Evolutionary conservation across 2,797 vertebrate genomes (phyloP), one percentile per base, ranked within the genome.

Genomic region (Sebastes nivosus): DNA sequence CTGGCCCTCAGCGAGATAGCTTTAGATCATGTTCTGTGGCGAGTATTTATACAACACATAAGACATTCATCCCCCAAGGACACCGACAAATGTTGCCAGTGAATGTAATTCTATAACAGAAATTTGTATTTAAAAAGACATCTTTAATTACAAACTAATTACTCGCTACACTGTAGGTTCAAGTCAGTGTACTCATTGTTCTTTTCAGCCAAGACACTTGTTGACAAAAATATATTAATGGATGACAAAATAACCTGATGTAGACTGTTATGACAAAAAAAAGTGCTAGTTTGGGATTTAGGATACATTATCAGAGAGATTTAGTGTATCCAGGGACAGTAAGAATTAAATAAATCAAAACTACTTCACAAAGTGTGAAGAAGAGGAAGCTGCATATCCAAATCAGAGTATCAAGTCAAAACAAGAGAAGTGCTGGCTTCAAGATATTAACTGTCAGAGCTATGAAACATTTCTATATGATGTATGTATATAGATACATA

Each of bases 351-450:
- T 24, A 2, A 24, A 73, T 8, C 14, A 66, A 32, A 72, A 38
- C 20, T 67, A 55, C 13, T 60, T 22, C n/a, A 42, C 42, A 32
- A 64, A 65, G 24, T 54, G 24, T 13, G 30, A 25, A 59, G 24
- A 77, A 27, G 59, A 64, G 60, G 30, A 52, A 79, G 30, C 67
- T 7, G 24, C 20, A 22, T 4, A 34, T 71, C 42, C 5, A 76
- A 24, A 70, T 57, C 81, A 79, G 11, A 79, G 11, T 58, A n/a
- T 70, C 6, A 11, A 67, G 24, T 70, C 57, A 22, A 27, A 46
- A 29, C 74, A 67, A 80, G 76, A 87, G 1, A 1, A 20, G 6
- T 4, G 1, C 30, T n/a, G 50, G 38, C 9, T 29, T 27, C 5
- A 60, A 36, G 2, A 22, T 4, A 8, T 1, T 12, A 65, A n/a